These are phyloP conservation scores for Parnassius orleans DNA, from an alignment of 2,888 invertebrate species.

Conservation along the genomic window DNA sequence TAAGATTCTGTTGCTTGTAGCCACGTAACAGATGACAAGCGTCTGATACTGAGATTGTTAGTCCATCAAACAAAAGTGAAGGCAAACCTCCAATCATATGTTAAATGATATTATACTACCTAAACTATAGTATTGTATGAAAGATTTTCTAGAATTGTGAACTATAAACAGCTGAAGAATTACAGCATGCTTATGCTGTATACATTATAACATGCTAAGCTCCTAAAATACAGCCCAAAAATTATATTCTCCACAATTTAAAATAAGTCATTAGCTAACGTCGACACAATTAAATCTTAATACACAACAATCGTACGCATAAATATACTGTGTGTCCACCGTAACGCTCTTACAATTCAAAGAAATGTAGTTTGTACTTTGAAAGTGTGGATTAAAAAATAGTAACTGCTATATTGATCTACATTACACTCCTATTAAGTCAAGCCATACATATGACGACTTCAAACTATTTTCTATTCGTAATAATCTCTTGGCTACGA, in stretches of 20 bases:
- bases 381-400: slow-evolving; percentile 17
- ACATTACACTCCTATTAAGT: slow-evolving; percentile 1
- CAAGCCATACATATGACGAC: slow-evolving; percentile 10
- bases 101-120: too few relatives aligned
- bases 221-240: not conserved
- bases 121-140: too few relatives aligned
- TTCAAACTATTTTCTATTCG: slow-evolving; percentile 6
- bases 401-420: slow-evolving; percentile 1
- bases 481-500: slow-evolving; percentile 9
- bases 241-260: not conserved
- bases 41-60: too few relatives aligned
- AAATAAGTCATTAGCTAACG: not conserved
- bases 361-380: slow-evolving; percentile 19
- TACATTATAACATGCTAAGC: too few relatives aligned
- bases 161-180: too few relatives aligned
- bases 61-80: too few relatives aligned
- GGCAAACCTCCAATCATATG: too few relatives aligned
- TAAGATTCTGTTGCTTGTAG: too few relatives aligned
- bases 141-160: too few relatives aligned
- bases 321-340: not conserved
- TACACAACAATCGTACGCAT: not conserved
- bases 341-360: slow-evolving; percentile 14
- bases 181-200: too few relatives aligned
- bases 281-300: not conserved
- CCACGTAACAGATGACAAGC: too few relatives aligned